Conservation (phyloP, 2,113 vertebrate genomes). For the Hippolais icterina region DNA sequence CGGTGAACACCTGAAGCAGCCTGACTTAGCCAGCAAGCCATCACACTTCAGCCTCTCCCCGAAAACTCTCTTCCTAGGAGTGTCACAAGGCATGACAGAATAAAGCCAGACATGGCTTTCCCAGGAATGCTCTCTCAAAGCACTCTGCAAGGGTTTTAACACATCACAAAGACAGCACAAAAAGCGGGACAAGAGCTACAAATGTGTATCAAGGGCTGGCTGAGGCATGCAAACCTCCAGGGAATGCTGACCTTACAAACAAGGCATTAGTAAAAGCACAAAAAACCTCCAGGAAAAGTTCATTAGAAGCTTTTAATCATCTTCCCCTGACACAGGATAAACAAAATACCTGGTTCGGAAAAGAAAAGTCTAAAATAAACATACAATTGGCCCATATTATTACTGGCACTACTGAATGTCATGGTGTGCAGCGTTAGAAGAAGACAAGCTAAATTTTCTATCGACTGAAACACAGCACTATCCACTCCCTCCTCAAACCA, state of each 20-base stretch:
- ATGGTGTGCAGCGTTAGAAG: accelerated
- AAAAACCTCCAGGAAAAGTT: not conserved
- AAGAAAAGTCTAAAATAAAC: not conserved
- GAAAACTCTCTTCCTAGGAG: not conserved
- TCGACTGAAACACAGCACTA: not conserved
- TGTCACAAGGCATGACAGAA: not conserved
- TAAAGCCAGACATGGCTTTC: not conserved
- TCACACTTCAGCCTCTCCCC: not conserved
- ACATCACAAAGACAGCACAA: not conserved
- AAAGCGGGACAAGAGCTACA: not conserved
- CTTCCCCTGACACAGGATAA: not conserved
- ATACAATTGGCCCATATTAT: not conserved
- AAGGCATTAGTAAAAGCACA: not conserved
- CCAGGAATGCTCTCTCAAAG: not conserved
- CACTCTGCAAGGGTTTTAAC: not conserved
- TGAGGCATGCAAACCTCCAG: not conserved
- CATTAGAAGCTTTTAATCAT: not conserved
- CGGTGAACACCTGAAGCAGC: not conserved
- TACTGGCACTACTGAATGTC: not conserved
- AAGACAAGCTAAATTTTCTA: not conserved
- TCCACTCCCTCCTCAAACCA: not conserved
- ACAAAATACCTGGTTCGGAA: not conserved
- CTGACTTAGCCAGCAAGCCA: not conserved
- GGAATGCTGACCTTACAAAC: not conserved
- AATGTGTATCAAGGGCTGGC: not conserved